Conservation (phyloP, 2,797 vertebrate genomes). For the Anisognathus igniventris region DNA sequence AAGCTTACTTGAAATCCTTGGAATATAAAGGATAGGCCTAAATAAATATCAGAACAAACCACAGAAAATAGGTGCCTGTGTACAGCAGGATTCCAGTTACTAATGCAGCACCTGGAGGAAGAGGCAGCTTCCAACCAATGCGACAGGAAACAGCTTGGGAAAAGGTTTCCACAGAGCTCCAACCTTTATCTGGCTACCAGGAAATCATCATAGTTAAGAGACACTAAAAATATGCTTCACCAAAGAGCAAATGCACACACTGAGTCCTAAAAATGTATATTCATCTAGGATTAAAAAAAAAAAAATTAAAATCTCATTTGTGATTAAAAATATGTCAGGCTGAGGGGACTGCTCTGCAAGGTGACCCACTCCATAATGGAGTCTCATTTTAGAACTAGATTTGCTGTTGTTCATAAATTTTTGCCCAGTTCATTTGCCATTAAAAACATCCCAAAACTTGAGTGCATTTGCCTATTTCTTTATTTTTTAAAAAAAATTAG, state of each 20-base stretch:
- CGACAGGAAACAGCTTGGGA: conserved; percentile 50
- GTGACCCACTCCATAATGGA: not conserved
- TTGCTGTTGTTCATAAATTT: not conserved
- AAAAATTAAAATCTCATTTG: not conserved
- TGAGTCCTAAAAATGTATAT: not conserved
- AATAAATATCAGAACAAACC: not conserved
- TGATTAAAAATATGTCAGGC: not conserved
- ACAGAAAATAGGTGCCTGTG: not conserved
- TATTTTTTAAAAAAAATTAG: not conserved
- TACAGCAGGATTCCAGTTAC: not conserved
- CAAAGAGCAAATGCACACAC: not conserved
- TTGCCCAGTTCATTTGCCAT: not conserved
- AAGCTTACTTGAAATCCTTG: not conserved
- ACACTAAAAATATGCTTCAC: not conserved
- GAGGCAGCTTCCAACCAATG: not conserved
- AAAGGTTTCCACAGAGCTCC: not conserved
- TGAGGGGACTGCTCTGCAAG: not conserved
- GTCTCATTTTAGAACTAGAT: not conserved
- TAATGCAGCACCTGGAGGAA: conserved; percentile 35
- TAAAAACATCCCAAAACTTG: not conserved
- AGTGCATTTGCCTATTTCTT: not conserved
- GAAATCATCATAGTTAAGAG: conserved; percentile 22
- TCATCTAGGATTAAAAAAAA: not conserved
- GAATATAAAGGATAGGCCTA: not conserved
- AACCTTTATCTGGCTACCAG: not conserved